Conservation (phyloP, 2,888 invertebrate species). For the Caenorhabditis zanzibari region DNA sequence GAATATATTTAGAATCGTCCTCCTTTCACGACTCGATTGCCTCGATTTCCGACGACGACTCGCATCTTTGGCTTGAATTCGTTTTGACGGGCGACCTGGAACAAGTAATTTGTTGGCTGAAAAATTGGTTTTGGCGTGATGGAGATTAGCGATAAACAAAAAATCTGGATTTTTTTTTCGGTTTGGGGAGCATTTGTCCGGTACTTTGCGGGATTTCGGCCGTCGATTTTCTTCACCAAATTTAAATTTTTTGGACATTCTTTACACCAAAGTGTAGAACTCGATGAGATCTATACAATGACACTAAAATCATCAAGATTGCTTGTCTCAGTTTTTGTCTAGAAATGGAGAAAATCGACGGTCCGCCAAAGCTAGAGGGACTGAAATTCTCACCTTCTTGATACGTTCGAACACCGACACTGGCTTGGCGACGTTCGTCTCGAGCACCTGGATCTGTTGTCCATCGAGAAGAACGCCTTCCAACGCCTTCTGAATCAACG, state of each 20-base stretch:
- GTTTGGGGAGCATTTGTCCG: no score
- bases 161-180: no score
- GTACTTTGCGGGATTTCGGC: no score
- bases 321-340: no score
- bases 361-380: no score
- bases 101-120: slow-evolving; percentile 11
- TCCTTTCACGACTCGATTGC: slow-evolving; percentile 38
- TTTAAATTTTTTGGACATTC: no score
- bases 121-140: background rate
- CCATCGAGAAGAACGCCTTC: slow-evolving; percentile 65
- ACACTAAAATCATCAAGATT: no score
- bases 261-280: no score
- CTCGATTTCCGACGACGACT: slow-evolving; percentile 15
- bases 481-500: slow-evolving; percentile 54
- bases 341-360: no score
- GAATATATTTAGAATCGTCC: slow-evolving; percentile 27
- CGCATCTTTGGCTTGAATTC: slow-evolving; percentile 50
- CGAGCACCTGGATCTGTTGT: slow-evolving; percentile 58
- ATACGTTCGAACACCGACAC: slow-evolving; percentile 64
- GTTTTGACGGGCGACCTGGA: slow-evolving; percentile 39
- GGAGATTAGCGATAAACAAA: no score
- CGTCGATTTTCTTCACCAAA: no score
- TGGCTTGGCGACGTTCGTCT: slow-evolving; percentile 51
- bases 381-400: slow-evolving; percentile 53
- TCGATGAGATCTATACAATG: no score